A percentile compares a stretch with the other conserved stretches of the same genome.
phyloP scores from a whole-genome alignment of 2,113 vertebrate genomes.

The Microtus ochrogaster region DNA sequence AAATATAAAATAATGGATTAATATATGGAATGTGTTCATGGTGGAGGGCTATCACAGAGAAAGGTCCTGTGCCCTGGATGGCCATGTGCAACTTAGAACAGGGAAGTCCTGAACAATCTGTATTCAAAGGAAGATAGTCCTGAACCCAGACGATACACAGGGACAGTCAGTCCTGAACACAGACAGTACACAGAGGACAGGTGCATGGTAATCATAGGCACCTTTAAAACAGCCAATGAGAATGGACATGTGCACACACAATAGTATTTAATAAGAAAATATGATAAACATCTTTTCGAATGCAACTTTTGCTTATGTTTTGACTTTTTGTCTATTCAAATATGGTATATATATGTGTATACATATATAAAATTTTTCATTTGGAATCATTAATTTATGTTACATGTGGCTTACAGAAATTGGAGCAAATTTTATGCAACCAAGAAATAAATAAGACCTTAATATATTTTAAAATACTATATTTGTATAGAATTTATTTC shows the following conservation, averaged over 20 bases:
- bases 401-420: not conserved
- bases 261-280: not conserved
- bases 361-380: not conserved
- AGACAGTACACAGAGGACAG: not conserved
- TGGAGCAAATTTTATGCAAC: not conserved
- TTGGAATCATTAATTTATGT: not conserved
- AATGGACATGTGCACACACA: accelerated
- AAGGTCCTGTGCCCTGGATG: accelerated
- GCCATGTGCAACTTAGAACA: accelerated
- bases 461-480: not conserved
- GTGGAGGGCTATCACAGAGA: too few species aligned
- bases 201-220: accelerated
- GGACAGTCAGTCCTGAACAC: not conserved
- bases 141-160: too few species aligned
- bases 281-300: not conserved
- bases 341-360: not conserved
- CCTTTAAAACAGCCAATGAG: accelerated
- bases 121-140: too few species aligned
- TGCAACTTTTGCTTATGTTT: not conserved
- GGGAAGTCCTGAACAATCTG: accelerated
- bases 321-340: not conserved
- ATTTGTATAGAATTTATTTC: not conserved
- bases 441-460: not conserved
- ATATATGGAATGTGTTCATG: accelerated
- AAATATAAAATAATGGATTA: not conserved